phyloP scores from a whole-genome alignment of 2,797 vertebrate genomes.

The Eupleurogrammus muticus region DNA sequence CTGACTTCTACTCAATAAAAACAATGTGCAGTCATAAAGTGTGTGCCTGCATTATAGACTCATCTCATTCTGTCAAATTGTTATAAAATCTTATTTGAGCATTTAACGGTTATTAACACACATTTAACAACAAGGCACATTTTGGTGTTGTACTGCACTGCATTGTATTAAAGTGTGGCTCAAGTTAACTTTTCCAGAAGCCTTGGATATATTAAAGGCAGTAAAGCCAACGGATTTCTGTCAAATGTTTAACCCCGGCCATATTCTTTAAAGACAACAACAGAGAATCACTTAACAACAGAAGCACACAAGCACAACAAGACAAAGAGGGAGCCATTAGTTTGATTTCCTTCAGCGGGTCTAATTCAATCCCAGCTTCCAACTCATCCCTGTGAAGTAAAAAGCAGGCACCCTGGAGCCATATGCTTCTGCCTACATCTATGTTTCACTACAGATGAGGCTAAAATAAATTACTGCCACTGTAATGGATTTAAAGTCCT shows the following conservation, averaged over 20 bases:
- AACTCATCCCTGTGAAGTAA: conserved; percentile 36
- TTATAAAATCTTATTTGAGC: too few relatives aligned
- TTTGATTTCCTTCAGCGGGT: conserved; percentile 39
- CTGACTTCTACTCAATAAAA: not conserved
- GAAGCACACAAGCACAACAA: conserved; percentile 11
- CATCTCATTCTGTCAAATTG: too few relatives aligned
- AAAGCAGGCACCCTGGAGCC: conserved; percentile 27
- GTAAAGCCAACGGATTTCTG: too few relatives aligned
- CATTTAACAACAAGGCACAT: too few relatives aligned
- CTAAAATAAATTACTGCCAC: conserved; percentile 62
- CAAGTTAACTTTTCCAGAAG: too few relatives aligned
- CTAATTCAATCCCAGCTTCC: conserved; percentile 42
- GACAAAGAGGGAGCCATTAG: conserved; percentile 5
- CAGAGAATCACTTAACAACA: conserved; percentile 46
- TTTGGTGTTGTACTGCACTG: too few relatives aligned
- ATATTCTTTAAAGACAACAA: conserved; percentile 36
- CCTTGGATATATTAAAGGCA: too few relatives aligned
- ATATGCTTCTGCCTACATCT: conserved; percentile 13
- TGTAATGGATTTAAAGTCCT: conserved; percentile 54
- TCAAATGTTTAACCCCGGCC: not conserved
- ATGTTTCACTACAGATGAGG: conserved; percentile 47
- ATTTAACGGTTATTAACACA: too few relatives aligned
- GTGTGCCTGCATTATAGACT: too few relatives aligned
- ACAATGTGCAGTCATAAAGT: too few relatives aligned
- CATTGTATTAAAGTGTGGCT: too few relatives aligned